Evolutionary conservation across 1,140 invertebrate genomes (phyloP).

Genomic region (Galleria mellonella): DNA sequence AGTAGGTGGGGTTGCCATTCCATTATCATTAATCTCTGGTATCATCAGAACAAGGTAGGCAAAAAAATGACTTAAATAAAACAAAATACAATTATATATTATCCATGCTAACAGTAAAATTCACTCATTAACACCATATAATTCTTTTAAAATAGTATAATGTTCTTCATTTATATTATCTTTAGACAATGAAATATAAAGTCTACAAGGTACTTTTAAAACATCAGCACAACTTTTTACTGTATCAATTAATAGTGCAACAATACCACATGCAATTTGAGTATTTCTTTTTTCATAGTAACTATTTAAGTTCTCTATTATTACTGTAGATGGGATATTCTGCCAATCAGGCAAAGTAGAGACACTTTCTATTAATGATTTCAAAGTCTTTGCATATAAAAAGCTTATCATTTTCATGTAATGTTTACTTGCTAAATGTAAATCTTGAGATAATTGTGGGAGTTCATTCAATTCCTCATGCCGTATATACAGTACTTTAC

Average conservation of each 20-base stretch:
- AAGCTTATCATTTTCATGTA: constrained; percentile 66
- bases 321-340: constrained; percentile 53
- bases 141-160: constrained; percentile 36
- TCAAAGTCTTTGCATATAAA: constrained; percentile 40
- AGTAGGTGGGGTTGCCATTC: no score
- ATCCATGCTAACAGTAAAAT: not conserved
- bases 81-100: no score
- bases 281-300: constrained; percentile 36
- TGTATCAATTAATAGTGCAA: constrained; percentile 42
- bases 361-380: constrained; percentile 46
- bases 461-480: constrained; percentile 50
- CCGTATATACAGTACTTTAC: constrained; percentile 60
- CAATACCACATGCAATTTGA: constrained; percentile 47
- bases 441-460: constrained; percentile 51
- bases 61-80: no score
- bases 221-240: constrained; percentile 28
- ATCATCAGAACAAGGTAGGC: no score
- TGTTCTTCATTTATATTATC: constrained; percentile 34
- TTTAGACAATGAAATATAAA: constrained; percentile 39
- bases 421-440: constrained; percentile 39
- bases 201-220: constrained; percentile 24
- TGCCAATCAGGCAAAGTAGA: constrained; percentile 46
- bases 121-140: constrained; percentile 22
- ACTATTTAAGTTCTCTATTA: constrained; percentile 48
- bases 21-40: no score